phyloP scores from a whole-genome alignment of 2,797 vertebrate genomes.

The Xiphorhynchus erythropygius region DNA sequence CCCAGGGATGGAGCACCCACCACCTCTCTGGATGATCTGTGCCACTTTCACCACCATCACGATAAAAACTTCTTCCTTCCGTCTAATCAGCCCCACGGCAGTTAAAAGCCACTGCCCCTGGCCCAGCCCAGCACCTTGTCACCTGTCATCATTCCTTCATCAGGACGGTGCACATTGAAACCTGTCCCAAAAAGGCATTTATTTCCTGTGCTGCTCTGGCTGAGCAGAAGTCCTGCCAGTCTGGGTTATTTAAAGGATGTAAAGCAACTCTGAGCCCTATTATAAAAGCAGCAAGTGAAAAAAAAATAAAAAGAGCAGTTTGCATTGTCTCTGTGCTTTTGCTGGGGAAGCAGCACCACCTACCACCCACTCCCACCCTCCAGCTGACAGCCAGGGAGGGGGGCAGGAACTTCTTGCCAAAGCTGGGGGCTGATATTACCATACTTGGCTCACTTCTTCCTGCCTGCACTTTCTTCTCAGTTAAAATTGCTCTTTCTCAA shows the following conservation, averaged over 20 bases:
- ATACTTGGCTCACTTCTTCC: constrained; percentile 23
- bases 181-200: neutral
- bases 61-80: neutral
- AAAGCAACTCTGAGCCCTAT: neutral
- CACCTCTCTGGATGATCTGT: neutral
- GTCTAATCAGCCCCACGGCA: neutral
- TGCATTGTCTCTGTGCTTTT: neutral
- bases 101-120: neutral
- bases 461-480: neutral
- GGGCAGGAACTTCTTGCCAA: neutral
- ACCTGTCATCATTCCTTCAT: accelerated
- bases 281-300: neutral
- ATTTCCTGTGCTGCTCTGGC: neutral
- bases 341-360: constrained; percentile 37
- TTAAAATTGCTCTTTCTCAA: neutral
- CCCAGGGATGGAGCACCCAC: neutral
- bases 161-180: accelerated
- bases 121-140: accelerated
- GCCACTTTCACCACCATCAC: accelerated
- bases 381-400: neutral
- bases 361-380: constrained; percentile 39
- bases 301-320: neutral
- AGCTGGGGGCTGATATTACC: constrained; percentile 9
- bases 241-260: neutral
- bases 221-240: neutral